Percentiles rank a stretch among this genome's conserved stretches.
phyloP scores from a whole-genome alignment of 2,888 invertebrate species.

The Axea sp. region DNA sequence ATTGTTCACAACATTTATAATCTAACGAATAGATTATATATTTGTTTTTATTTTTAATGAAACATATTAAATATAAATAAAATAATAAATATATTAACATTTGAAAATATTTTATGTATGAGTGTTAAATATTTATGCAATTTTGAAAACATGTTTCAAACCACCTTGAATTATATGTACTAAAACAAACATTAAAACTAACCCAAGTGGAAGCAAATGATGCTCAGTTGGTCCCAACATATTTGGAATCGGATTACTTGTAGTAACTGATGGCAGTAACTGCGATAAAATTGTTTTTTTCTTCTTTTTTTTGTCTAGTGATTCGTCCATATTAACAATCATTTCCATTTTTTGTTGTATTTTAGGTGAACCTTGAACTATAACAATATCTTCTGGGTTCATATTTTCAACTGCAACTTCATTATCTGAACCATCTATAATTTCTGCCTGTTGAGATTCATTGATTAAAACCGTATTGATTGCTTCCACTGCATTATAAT shows the following conservation, averaged over 20 bases:
- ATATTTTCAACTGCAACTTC: slow-evolving; percentile 65
- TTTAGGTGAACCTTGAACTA: slow-evolving; percentile 72
- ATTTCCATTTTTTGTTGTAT: slow-evolving; percentile 79
- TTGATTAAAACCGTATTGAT: slow-evolving; percentile 66
- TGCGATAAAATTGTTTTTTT: slow-evolving; percentile 86
- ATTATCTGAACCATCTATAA: slow-evolving; percentile 71
- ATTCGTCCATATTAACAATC: slow-evolving; percentile 70
- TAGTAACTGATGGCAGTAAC: slow-evolving; percentile 82
- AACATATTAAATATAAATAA: too few species aligned
- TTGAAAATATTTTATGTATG: too few species aligned
- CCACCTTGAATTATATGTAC: too few species aligned
- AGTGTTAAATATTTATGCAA: too few species aligned
- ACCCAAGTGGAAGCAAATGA: slow-evolving; percentile 83
- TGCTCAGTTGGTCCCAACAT: slow-evolving; percentile 86
- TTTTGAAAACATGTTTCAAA: too few species aligned
- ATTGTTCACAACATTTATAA: too few species aligned
- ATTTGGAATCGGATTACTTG: slow-evolving; percentile 79
- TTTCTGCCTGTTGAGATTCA: slow-evolving; percentile 67
- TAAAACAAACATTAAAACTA: slow-evolving; percentile 65
- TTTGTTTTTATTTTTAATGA: too few species aligned
- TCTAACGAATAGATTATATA: too few species aligned
- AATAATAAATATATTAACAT: too few species aligned
- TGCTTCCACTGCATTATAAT: slow-evolving; percentile 76
- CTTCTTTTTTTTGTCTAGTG: slow-evolving; percentile 82
- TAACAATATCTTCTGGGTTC: slow-evolving; percentile 73